A percentile compares a stretch with the other conserved stretches of the same genome.
These are phyloP conservation scores for Platichthys flesus DNA, from an alignment of 2,113 vertebrate species.

Conservation along the genomic window DNA sequence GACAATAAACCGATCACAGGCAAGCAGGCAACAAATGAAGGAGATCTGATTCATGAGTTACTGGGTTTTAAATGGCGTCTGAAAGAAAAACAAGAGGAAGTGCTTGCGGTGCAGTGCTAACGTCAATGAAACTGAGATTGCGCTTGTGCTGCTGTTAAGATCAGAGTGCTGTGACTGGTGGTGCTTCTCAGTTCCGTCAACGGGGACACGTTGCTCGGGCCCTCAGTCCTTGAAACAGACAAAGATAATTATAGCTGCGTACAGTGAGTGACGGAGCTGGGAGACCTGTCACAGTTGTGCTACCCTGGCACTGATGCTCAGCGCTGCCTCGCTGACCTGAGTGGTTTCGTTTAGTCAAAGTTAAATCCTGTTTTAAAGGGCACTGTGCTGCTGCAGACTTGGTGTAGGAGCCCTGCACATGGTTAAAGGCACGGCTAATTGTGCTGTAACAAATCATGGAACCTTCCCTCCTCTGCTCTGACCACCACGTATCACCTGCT, in stretches of 20 bases:
- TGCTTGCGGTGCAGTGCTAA: not conserved
- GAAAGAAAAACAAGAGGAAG: not conserved
- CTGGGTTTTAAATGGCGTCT: not conserved
- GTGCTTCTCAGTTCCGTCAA: no score
- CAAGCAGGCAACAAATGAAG: not conserved
- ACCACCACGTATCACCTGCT: no score
- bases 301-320: constrained; percentile 15
- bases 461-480: not conserved
- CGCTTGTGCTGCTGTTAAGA: constrained; percentile 2
- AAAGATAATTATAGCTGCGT: constrained; percentile 55
- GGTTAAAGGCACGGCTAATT: no score
- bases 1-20: not conserved
- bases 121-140: not conserved
- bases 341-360: constrained; percentile 23
- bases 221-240: constrained; percentile 22
- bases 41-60: not conserved
- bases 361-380: not conserved
- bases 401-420: not conserved
- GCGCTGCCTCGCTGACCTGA: constrained; percentile 17
- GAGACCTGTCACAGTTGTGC: constrained; percentile 51
- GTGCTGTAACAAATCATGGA: no score
- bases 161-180: no score
- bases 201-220: not conserved
- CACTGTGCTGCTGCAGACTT: constrained; percentile 4
- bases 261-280: constrained; percentile 39